A percentile compares a stretch with the other conserved stretches of the same genome.
Evolutionary conservation across 2,797 vertebrate species (phyloP).

Genomic region (Caiman crocodilus): DNA sequence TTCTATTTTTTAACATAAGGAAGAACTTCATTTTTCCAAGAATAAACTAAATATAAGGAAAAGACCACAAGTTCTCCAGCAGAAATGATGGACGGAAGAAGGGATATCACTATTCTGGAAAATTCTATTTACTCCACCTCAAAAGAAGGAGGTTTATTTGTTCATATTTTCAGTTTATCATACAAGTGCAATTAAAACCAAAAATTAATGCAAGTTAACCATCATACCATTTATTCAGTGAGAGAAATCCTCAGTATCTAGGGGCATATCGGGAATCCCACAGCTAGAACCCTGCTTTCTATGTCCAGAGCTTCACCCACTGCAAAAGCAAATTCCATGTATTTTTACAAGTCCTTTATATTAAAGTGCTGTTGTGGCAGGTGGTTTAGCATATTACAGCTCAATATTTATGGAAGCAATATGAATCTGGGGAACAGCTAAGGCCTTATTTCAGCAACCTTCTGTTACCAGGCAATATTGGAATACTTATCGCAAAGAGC

Average conservation of each 20-base stretch:
- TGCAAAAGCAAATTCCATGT: not conserved
- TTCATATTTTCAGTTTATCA: not conserved
- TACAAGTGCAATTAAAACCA: not conserved
- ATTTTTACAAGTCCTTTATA: not conserved
- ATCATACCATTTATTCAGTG: not conserved
- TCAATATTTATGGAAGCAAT: not conserved
- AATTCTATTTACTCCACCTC: not conserved
- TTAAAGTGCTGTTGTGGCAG: not conserved
- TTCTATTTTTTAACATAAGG: not conserved
- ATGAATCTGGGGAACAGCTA: not conserved
- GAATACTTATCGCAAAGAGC: not conserved
- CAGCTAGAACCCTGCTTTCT: not conserved
- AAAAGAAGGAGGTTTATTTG: not conserved
- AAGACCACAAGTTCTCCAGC: accelerated
- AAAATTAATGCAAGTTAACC: not conserved
- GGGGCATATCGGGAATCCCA: not conserved
- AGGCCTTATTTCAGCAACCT: not conserved
- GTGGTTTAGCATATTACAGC: not conserved
- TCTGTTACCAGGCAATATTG: not conserved
- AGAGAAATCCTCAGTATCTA: not conserved
- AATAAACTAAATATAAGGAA: not conserved
- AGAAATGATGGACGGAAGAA: not conserved
- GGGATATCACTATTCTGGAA: not conserved
- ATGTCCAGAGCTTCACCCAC: not conserved
- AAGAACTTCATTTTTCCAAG: not conserved